phyloP scores from a whole-genome alignment of 2,797 vertebrate species.

The Chanos chanos region DNA sequence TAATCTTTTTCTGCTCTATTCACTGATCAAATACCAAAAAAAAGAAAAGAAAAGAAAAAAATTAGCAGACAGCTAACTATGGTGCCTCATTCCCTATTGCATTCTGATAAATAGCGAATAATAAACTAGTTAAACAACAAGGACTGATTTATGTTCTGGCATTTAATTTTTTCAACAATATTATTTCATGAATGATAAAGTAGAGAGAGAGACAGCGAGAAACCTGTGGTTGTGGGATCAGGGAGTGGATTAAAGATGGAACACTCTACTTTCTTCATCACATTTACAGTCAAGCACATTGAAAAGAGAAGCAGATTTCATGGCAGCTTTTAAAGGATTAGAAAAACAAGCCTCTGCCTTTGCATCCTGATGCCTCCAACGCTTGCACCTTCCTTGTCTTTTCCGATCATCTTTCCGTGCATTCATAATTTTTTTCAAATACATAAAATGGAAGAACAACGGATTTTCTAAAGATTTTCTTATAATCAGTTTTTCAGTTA shows the following conservation, averaged over 20 bases:
- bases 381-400: not conserved
- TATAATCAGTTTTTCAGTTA: too few species aligned
- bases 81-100: slow-evolving; percentile 6
- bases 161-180: slow-evolving; percentile 6
- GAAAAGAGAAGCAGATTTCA: slow-evolving; percentile 60
- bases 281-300: slow-evolving; percentile 49
- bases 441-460: not conserved
- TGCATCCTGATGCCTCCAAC: slow-evolving; percentile 19
- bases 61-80: slow-evolving; percentile 32
- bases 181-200: slow-evolving; percentile 21
- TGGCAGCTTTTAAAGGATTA: slow-evolving; percentile 62
- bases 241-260: slow-evolving; percentile 30
- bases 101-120: slow-evolving; percentile 1
- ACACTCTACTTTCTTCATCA: slow-evolving; percentile 49
- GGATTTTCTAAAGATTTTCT: not conserved
- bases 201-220: slow-evolving; percentile 38
- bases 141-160: not conserved
- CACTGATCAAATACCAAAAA: slow-evolving; percentile 28
- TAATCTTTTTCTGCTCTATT: slow-evolving; percentile 32
- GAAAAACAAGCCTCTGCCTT: slow-evolving; percentile 48
- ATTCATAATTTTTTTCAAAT: not conserved
- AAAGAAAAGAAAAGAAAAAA: not conserved
- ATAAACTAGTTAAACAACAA: slow-evolving; percentile 3
- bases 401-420: not conserved
- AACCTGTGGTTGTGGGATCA: slow-evolving; percentile 43